Base-by-base conservation (phyloP, 2,797 vertebrate genomes). In the Myotis daubentonii region DNA sequence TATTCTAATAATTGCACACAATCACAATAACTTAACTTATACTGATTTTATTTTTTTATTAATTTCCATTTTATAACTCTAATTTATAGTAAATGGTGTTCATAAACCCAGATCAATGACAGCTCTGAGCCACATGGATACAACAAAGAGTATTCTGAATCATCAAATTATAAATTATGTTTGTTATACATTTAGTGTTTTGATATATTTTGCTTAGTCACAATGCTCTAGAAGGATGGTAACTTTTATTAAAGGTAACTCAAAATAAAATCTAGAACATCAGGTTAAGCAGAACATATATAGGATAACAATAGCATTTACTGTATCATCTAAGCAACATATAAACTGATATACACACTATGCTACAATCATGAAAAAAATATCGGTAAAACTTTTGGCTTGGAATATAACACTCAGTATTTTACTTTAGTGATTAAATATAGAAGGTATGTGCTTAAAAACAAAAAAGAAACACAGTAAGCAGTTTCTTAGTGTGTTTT, bases 51-150 rank as follows among this genome's bases (percentile, higher is more conserved):
- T 85, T 82, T 15, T 8, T 30, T 60, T 81, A 70, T 55, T 81
- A 81, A 55, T 49, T 95, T 4, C 2, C 30, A 78, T 89, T 80
- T 60, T 44, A 92, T 25, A 74, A 51, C 12, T 87, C 17, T 80
- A 93, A 84, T 92, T 93, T 70, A 88, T 1, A 86, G 22, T 36
- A 83, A 92, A 83, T n/a, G 8, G 17, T 78, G 23, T 83, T 92
- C 25, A 86, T 60, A 97, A 95, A 83, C 60, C 6, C 22, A 71
- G 33, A 70, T 79, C 2, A 33, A 38, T 74, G 71, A 72, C 0
- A 51, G 10, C 70, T 90, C 33, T 85, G 55, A 72, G 15, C n/a
- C 25, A 84, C 20, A 68, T 47, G 12, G 86, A 47, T 47, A 60
- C 8, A 86, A 94, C 47, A 76, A 55, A 51, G 3, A 15, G 4